Evolutionary conservation across 2,113 vertebrate species (phyloP).

Genomic region (Centrocercus urophasianus): DNA sequence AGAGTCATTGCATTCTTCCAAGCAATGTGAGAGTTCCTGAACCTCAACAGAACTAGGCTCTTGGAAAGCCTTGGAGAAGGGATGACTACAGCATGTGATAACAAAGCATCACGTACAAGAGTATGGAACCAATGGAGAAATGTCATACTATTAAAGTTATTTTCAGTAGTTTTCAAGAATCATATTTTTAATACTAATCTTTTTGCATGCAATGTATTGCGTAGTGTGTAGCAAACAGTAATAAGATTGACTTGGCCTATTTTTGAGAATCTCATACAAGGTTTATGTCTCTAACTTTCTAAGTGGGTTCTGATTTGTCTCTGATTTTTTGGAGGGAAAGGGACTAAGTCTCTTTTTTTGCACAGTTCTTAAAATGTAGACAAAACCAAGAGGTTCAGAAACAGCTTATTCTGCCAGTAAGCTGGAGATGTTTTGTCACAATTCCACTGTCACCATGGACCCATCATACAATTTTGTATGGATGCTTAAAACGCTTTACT

Average conservation of each 20-base stretch:
- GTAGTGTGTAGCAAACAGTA: background rate
- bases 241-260: background rate
- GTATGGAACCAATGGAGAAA: background rate
- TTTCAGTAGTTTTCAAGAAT: background rate
- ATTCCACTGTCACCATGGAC: background rate
- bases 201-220: background rate
- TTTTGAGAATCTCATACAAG: background rate
- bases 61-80: background rate
- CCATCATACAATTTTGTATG: background rate
- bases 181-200: background rate
- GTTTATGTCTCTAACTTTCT: background rate
- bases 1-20: background rate
- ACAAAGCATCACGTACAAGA: background rate
- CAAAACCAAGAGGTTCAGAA: background rate
- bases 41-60: background rate
- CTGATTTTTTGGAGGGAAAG: background rate
- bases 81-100: accelerated
- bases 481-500: background rate
- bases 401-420: background rate
- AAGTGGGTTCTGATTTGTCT: background rate
- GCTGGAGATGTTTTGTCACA: background rate
- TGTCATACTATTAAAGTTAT: background rate
- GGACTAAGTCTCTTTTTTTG: background rate
- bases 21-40: background rate
- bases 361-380: background rate